Evolutionary conservation across 2,797 vertebrate species (phyloP), one percentile per base, ranked within the genome.

Genomic region (Chloroceryle amazona): DNA sequence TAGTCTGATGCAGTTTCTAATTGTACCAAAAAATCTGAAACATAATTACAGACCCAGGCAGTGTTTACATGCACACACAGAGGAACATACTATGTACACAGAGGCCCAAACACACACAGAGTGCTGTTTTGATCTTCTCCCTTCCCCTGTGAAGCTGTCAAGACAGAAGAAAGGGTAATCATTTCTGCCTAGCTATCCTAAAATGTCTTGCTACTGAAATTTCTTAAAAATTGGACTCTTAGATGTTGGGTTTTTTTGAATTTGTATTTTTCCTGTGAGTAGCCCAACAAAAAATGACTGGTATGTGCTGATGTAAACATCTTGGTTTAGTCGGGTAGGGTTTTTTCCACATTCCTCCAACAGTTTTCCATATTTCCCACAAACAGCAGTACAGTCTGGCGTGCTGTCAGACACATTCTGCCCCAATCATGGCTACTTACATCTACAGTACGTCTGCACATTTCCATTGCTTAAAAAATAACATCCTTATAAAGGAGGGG

Each of bases 221-320:
- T 68, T 85, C 86, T 89, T 94, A 74, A 86, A 86, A 96, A 90
- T 35, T 60, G n/a, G 60, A 75, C 49, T 84, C 89, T 73, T 33
- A 86, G 73, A 80, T 5, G 18, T 41, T 33, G 15, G 3, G 2
- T 0, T 47, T 23, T 65, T 63, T 21, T 0, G 6, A 75, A 86
- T 89, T 67, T 88, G 28, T 88, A 80, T 87, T 94, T 94, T 94
- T 90, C 37, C 89, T 79, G 71, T 83, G 76, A 96, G 66, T 42
- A 96, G 87, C 28, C 46, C 47, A 61, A 65, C 60, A 92, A 96
- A 79, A 93, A 92, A 97, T 67, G 13, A 82, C 22, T 63, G 90
- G 89, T 96, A 97, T 97, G 89, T 94, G 79, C 96, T 94, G 94
- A 97, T 93, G 79, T 95, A 97, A 97, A 97, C 84, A 96, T 96